Base-by-base conservation (phyloP, 1,140 invertebrate species). In the Sipha flava region DNA sequence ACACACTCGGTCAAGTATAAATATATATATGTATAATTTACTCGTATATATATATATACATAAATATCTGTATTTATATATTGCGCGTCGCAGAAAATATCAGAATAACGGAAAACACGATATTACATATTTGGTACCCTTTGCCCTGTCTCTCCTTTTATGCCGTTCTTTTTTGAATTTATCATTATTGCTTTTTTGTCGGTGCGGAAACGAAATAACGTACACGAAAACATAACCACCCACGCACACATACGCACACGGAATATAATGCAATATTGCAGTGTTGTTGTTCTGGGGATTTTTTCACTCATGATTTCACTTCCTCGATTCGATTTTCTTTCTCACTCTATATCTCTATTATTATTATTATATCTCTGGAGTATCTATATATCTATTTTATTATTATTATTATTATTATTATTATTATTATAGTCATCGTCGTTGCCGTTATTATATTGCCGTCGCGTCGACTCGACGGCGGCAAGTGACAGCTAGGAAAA, bases 151-250 rank as follows among this genome's bases (percentile, higher is more conserved):
- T 26, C 43, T 1, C n/a, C 47, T 3, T 5, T 10, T 7, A 10
- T 47, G 45, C 1, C 45, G 31, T 54, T 72, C n/a, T 29, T n/a
- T 75, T 75, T 75, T 54, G 72, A 75, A 75, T 75, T 75, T 75
- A 75, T 75, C 72, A 75, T 75, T 75, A 75, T 75, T 75, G 72
- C 72, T 75, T 75, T 75, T 26, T 75, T n/a, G 72, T 37, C 47
- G 49, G n/a, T 43, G 14, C 64, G 37, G 64, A 66, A 66, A 66
- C 64, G 21, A 66, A 66, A 23, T 23, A 43, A 43, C 62, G 26
- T 18, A n/a, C 34, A 40, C 9, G 2, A 34, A 12, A 12, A 40
- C 26, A 31, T 3, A 26, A 21, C 26, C 3, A 54, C 1, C 26
- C 23, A 59, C 5, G 21, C 21, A 52, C 6, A 45, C 21, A 68